phyloP scores from a whole-genome alignment of 2,888 invertebrate species.

The Campoplex capitator region DNA sequence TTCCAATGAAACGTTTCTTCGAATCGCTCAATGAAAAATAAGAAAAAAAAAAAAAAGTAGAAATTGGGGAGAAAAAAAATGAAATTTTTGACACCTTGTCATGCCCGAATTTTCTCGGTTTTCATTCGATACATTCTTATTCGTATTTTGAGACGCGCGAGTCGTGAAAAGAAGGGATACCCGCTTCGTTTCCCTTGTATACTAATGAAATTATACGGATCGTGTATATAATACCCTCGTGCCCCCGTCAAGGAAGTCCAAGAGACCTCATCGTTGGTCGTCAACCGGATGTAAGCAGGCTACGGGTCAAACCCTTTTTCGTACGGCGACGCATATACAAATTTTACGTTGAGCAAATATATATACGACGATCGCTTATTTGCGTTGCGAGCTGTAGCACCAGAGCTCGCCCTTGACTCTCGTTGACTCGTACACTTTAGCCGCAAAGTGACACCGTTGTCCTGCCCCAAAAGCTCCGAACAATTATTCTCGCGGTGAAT shows the following conservation, averaged over 20 bases:
- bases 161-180: slow-evolving; percentile 40
- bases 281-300: slow-evolving; percentile 67
- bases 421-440: slow-evolving; percentile 39
- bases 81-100: slow-evolving; percentile 59
- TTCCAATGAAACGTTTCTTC: slow-evolving; percentile 25
- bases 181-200: slow-evolving; percentile 53
- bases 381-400: slow-evolving; percentile 30
- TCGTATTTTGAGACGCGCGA: slow-evolving; percentile 15
- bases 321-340: slow-evolving; percentile 17
- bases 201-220: slow-evolving; percentile 68
- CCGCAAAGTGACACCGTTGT: slow-evolving; percentile 65
- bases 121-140: slow-evolving; percentile 30
- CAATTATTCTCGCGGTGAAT: slow-evolving; percentile 46
- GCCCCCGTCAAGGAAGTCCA: slow-evolving; percentile 50
- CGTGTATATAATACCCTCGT: slow-evolving; percentile 64
- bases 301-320: slow-evolving; percentile 67
- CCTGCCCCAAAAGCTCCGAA: slow-evolving; percentile 27
- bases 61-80: background rate
- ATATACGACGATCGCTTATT: slow-evolving; percentile 41
- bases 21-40: slow-evolving; percentile 26
- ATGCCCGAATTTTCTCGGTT: slow-evolving; percentile 48
- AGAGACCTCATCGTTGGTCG: slow-evolving; percentile 53
- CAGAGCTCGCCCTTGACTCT: slow-evolving; percentile 12
- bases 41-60: background rate
- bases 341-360: slow-evolving; percentile 20